Conservation (phyloP, 2,797 vertebrate species). For the Phalloptychus januarius region DNA sequence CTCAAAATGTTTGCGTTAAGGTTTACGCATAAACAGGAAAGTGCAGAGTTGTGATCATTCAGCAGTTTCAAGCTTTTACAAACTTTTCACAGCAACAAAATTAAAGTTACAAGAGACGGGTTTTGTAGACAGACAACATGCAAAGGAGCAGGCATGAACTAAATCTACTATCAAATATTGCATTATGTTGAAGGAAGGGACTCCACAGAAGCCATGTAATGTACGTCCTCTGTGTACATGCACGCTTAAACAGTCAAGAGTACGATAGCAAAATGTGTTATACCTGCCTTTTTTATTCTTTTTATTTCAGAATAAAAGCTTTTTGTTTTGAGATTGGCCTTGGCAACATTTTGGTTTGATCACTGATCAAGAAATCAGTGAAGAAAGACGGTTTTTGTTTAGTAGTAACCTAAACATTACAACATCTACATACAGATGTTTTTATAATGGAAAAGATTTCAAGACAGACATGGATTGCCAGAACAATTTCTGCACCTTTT, state of each 20-base stretch:
- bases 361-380: too few species aligned
- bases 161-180: background rate
- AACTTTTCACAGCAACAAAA: background rate
- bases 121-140: background rate
- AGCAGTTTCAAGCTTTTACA: background rate
- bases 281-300: background rate
- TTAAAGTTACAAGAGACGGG: background rate
- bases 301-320: background rate
- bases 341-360: background rate
- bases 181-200: conserved; percentile 4
- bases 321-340: background rate
- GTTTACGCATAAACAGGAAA: background rate
- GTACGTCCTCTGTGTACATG: conserved; percentile 30
- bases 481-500: background rate
- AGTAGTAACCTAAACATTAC: too few species aligned
- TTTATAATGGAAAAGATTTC: too few species aligned
- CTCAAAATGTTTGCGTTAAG: conserved; percentile 1
- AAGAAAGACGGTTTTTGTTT: background rate
- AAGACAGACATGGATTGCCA: background rate
- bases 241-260: background rate
- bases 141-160: background rate
- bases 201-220: conserved; percentile 60
- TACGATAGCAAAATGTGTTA: background rate
- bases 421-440: background rate
- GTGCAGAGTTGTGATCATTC: background rate